These are phyloP conservation scores for Ganaspis sp. DNA, from an alignment of 1,140 invertebrate genomes.

Conservation along the genomic window DNA sequence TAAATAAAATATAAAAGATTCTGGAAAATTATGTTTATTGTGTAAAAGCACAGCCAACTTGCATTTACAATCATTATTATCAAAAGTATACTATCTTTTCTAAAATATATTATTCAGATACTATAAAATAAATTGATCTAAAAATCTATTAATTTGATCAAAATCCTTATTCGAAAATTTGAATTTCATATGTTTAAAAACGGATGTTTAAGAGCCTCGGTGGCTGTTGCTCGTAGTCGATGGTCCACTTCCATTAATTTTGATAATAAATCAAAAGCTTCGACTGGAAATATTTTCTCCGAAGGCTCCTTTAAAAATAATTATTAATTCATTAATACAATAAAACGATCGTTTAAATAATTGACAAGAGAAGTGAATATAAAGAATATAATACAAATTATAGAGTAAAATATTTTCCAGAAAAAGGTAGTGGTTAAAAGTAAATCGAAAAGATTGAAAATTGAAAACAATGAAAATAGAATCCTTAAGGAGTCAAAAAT, in stretches of 20 bases:
- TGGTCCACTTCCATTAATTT: conserved; percentile 87
- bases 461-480: too few relatives aligned
- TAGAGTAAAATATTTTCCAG: too few relatives aligned
- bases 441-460: too few relatives aligned
- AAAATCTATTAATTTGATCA: too few relatives aligned
- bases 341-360: too few relatives aligned
- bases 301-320: conserved; percentile 54
- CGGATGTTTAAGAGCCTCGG: conserved; percentile 84
- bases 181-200: conserved; percentile 78
- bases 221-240: conserved; percentile 82
- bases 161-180: not conserved
- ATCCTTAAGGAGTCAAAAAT: too few relatives aligned
- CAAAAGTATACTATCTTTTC: not conserved
- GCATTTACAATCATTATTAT: not conserved
- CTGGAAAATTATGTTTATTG: not conserved
- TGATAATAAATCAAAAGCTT: conserved; percentile 85
- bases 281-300: conserved; percentile 78
- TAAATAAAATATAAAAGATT: not conserved
- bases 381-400: conserved; percentile 7
- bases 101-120: not conserved
- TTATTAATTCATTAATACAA: not conserved
- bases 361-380: conserved; percentile 26
- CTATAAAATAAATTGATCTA: not conserved
- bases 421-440: too few relatives aligned
- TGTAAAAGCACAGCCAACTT: not conserved